Evolutionary conservation across 2,797 vertebrate species (phyloP), one percentile per base, ranked within the genome.

Genomic region (Anniella stebbinsi): DNA sequence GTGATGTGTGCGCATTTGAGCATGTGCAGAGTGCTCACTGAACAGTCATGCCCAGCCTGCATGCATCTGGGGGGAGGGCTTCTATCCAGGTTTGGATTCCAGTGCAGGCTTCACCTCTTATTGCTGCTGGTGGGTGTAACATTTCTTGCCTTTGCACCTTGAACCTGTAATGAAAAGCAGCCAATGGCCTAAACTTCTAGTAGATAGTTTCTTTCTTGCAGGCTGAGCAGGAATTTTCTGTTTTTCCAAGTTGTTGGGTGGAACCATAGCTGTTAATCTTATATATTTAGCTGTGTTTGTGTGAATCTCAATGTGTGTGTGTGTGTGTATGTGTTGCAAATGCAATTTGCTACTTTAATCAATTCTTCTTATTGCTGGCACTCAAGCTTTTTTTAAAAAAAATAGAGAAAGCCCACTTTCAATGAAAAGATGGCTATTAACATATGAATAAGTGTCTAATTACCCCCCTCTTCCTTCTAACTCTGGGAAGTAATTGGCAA

Each of bases 391-490:
- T 81, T 77, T 25, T 12, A 67, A 85, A 45, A 45, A 45, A 45
- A 45, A 48, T 92, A 91, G 87, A 88, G 77, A 92, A 94, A 91
- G 90, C 82, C 76, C 87, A 36, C 17, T 91, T 95, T 92, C 92
- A 94, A 83, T 92, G 95, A 91, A 76, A 69, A 77, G 92, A 41
- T 41, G 54, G 80, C 91, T 91, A 95, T 95, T 94, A 94, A n/a
- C n/a, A 9, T 90, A 88, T 91, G 87, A 95, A 94, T 93, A 84
- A 84, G 72, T 57, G 87, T 86, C 51, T 89, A 91, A 92, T 86
- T 91, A 88, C 72, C 80, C 72, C 80, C 36, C 51, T 51, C 57
- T 5, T 9, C 75, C 80, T 36, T 67, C 57, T 25, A 54, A 67
- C 33, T 77, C 81, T 84, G 83, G 92, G 78, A 92, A 83, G 70